Conservation (phyloP, 1,140 invertebrate species). For the Bacillus rossius region DNA sequence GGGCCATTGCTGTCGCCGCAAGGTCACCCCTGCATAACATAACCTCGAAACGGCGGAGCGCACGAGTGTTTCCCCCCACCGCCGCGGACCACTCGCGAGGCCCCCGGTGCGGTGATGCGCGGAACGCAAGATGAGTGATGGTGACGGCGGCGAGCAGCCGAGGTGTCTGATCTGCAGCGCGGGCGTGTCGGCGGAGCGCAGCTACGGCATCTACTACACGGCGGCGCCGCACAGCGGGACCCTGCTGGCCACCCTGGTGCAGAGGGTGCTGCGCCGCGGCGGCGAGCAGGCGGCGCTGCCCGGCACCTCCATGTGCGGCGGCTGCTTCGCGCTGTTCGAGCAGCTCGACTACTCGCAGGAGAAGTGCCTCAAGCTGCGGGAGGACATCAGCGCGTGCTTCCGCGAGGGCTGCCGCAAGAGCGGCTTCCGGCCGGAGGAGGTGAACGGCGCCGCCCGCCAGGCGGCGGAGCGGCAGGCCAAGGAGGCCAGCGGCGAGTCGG, state of each 20-base stretch:
- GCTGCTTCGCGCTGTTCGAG: slow-evolving; percentile 36
- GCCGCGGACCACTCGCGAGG: too few relatives aligned
- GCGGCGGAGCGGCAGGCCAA: neutral
- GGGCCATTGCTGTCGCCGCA: slow-evolving; percentile 11
- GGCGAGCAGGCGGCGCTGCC: slow-evolving; percentile 18
- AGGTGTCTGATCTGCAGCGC: slow-evolving; percentile 33
- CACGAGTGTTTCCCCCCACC: neutral
- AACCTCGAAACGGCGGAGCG: slow-evolving; percentile 10
- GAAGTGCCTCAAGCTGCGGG: slow-evolving; percentile 31
- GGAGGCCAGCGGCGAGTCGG: too few relatives aligned
- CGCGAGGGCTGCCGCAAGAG: slow-evolving; percentile 18
- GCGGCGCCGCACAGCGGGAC: slow-evolving; percentile 29
- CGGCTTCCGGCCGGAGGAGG: slow-evolving; percentile 1
- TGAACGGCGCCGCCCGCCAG: slow-evolving; percentile 10
- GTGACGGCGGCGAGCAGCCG: slow-evolving; percentile 11
- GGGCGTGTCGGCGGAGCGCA: slow-evolving; percentile 24
- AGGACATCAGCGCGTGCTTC: slow-evolving; percentile 35
- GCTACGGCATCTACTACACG: slow-evolving; percentile 35
- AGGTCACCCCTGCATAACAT: slow-evolving; percentile 14
- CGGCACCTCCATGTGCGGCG: slow-evolving; percentile 30
- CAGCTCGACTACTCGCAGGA: slow-evolving; percentile 37
- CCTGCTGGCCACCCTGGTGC: slow-evolving; percentile 30
- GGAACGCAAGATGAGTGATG: slow-evolving; percentile 11
- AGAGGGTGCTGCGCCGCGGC: slow-evolving; percentile 23
- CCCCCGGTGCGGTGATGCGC: too few relatives aligned